These are phyloP conservation scores for Globia sparganii DNA, from an alignment of 2,888 invertebrate species.

Conservation along the genomic window DNA sequence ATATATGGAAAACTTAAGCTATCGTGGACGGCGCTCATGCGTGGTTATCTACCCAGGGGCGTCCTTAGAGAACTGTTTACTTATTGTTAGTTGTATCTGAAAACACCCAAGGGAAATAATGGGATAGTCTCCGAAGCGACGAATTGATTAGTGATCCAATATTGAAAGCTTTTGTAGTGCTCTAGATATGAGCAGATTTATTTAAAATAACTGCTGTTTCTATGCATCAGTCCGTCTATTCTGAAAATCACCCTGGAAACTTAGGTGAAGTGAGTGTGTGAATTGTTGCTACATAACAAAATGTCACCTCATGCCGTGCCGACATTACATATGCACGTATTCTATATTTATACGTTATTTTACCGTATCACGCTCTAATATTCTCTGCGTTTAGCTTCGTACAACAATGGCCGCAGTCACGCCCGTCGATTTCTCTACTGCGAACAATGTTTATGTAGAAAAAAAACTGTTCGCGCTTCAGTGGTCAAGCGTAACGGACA, in stretches of 20 bases:
- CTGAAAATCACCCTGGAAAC: not conserved
- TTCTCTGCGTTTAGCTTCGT: slow-evolving; percentile 84
- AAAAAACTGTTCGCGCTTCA: slow-evolving; percentile 85
- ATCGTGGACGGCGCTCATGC: not conserved
- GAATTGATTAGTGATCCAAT: slow-evolving; percentile 9
- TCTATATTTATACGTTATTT: slow-evolving; percentile 79
- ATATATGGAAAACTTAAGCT: slow-evolving; percentile 8
- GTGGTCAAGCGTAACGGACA: slow-evolving; percentile 85
- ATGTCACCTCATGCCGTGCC: slow-evolving; percentile 52
- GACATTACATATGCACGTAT: slow-evolving; percentile 44
- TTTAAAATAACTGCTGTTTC: not conserved
- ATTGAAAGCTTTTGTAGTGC: slow-evolving; percentile 1
- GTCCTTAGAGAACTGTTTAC: not conserved
- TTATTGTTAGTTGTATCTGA: slow-evolving; percentile 10
- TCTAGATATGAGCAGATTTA: not conserved
- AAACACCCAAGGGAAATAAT: slow-evolving; percentile 24
- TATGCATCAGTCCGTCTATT: not conserved
- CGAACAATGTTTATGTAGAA: slow-evolving; percentile 90
- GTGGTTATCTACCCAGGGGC: not conserved
- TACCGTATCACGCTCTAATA: slow-evolving; percentile 89
- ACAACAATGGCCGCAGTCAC: slow-evolving; percentile 88
- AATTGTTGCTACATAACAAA: slow-evolving; percentile 14
- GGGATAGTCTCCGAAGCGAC: not conserved
- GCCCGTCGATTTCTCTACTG: slow-evolving; percentile 89
- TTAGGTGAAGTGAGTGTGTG: not conserved